Evolutionary conservation across 2,888 invertebrate genomes (phyloP).

Genomic region (Galeruca laticollis): DNA sequence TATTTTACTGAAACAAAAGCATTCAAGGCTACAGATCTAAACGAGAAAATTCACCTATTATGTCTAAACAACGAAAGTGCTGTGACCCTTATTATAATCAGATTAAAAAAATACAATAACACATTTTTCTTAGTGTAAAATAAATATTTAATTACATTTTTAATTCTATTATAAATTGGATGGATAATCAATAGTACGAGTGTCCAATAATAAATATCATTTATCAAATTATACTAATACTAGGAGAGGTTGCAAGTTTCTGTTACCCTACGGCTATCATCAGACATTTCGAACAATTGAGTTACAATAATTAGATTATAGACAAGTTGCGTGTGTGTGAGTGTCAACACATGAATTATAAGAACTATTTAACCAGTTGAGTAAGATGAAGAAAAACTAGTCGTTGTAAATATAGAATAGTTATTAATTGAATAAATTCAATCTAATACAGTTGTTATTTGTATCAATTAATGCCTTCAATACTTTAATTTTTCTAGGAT

Average conservation of each 20-base stretch:
- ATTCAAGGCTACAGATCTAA: slow-evolving; percentile 28
- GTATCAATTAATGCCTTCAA: too few species aligned
- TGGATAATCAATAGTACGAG: neutral
- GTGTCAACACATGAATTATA: neutral
- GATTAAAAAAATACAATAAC: too few species aligned
- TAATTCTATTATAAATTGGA: too few species aligned
- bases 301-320: neutral
- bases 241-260: neutral
- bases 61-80: neutral
- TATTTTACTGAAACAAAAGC: slow-evolving; percentile 23
- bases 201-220: neutral
- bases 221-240: neutral
- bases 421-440: too few species aligned
- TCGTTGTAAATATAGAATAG: too few species aligned
- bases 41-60: neutral
- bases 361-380: neutral
- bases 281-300: neutral
- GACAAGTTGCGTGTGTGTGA: neutral
- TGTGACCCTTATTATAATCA: neutral
- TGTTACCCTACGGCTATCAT: neutral
- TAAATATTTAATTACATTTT: too few species aligned
- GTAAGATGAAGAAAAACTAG: too few species aligned
- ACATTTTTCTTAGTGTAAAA: too few species aligned
- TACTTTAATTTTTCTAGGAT: too few species aligned
- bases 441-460: too few species aligned